Evolutionary conservation across 2,888 invertebrate genomes (phyloP).

Genomic region (Diadegma fenestrale): DNA sequence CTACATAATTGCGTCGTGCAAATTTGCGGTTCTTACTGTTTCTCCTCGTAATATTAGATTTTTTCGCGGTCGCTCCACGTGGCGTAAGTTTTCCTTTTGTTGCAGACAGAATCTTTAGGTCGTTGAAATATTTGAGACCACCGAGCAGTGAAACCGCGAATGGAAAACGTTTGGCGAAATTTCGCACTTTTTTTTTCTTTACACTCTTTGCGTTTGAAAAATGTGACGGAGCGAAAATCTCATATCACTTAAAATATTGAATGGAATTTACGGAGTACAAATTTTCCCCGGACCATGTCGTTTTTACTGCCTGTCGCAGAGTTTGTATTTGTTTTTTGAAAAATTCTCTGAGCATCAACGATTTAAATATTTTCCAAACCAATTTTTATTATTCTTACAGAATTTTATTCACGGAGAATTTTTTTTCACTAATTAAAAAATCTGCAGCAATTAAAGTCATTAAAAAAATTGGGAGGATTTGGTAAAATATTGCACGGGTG

Average conservation of each 20-base stretch:
- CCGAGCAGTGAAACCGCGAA: background rate
- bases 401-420: background rate
- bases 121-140: slow-evolving; percentile 12
- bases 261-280: background rate
- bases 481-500: background rate
- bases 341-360: too few species aligned
- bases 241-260: background rate
- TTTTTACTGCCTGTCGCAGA: background rate
- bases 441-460: background rate
- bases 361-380: background rate
- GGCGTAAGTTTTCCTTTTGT: slow-evolving; percentile 33
- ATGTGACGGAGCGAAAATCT: background rate
- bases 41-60: slow-evolving; percentile 34
- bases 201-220: background rate
- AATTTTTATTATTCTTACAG: background rate
- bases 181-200: background rate
- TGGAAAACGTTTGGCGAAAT: background rate
- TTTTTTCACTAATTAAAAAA: background rate
- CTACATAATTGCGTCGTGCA: slow-evolving; percentile 32
- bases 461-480: background rate
- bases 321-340: too few species aligned
- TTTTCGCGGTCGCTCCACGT: slow-evolving; percentile 48
- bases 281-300: background rate
- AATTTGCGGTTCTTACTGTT: slow-evolving; percentile 50
- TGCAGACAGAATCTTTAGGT: slow-evolving; percentile 9